A percentile compares a stretch with the other conserved stretches of the same genome.
phyloP scores from a whole-genome alignment of 2,888 invertebrate species.

The Lasius platythorax region DNA sequence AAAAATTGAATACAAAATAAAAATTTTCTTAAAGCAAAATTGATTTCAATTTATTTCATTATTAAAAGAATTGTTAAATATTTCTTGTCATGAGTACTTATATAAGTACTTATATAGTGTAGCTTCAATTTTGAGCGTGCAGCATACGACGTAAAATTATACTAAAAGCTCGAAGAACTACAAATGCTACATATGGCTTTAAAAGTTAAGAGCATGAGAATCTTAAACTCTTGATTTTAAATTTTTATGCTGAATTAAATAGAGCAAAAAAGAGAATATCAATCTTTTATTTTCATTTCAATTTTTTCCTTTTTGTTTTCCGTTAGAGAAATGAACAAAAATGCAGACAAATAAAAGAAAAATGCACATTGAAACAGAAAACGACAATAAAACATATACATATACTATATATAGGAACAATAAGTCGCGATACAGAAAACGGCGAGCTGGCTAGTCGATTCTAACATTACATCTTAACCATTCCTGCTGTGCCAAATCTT shows the following conservation, averaged over 20 bases:
- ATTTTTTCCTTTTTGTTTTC: slow-evolving; percentile 67
- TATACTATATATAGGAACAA: not conserved
- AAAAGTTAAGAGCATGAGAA: slow-evolving; percentile 75
- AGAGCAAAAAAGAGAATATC: slow-evolving; percentile 60
- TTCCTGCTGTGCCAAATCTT: slow-evolving; percentile 48
- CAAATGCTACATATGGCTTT: slow-evolving; percentile 29
- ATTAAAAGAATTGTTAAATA: not conserved
- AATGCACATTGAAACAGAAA: slow-evolving; percentile 44
- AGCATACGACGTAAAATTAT: slow-evolving; percentile 15
- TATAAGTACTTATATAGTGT: not conserved
- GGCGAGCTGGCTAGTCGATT: not conserved
- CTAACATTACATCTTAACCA: slow-evolving; percentile 38
- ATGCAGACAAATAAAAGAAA: not conserved
- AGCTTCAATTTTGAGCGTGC: slow-evolving; percentile 28
- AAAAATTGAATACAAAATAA: not conserved
- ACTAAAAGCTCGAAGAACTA: slow-evolving; percentile 24
- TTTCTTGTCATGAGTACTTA: slow-evolving; percentile 23
- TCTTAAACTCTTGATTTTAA: slow-evolving; percentile 75
- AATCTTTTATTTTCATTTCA: slow-evolving; percentile 64
- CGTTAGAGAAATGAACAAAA: not conserved
- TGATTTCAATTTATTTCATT: not conserved
- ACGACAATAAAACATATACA: slow-evolving; percentile 8
- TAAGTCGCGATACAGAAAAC: slow-evolving; percentile 7
- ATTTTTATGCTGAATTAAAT: slow-evolving; percentile 71
- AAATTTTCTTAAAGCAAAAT: not conserved